These are phyloP conservation scores for Amyelois transitella DNA, from an alignment of 1,140 invertebrate genomes.

Conservation along the genomic window DNA sequence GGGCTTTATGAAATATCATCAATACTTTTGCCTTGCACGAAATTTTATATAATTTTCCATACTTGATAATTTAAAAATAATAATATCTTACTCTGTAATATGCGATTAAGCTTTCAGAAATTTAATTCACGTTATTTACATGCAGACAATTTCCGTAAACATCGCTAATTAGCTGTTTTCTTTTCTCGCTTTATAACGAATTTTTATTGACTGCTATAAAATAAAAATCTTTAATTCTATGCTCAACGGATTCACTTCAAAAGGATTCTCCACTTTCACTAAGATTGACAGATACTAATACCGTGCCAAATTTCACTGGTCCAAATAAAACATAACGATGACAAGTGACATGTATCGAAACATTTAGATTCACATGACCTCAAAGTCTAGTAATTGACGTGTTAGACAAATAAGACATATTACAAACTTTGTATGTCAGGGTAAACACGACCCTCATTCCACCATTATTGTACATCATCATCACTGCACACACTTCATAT, in stretches of 20 bases:
- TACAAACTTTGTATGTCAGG: not conserved
- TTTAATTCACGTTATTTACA: not conserved
- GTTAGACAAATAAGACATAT: not conserved
- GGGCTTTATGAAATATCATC: too few relatives aligned
- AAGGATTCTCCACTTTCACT: conserved; percentile 40
- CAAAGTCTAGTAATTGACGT: conserved; percentile 42
- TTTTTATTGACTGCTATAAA: conserved; percentile 12
- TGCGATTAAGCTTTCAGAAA: not conserved
- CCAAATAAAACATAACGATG: conserved; percentile 26
- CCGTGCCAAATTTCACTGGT: conserved; percentile 45
- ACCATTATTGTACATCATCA: too few relatives aligned
- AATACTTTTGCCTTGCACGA: too few relatives aligned
- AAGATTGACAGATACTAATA: conserved; percentile 30
- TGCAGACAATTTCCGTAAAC: not conserved
- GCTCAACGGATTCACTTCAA: conserved; percentile 2
- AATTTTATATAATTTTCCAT: too few relatives aligned
- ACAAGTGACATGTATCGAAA: conserved; percentile 40
- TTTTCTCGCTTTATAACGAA: conserved; percentile 12
- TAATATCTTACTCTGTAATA: too few relatives aligned
- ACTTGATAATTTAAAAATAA: too few relatives aligned
- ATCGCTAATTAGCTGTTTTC: not conserved
- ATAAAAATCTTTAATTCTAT: conserved; percentile 15
- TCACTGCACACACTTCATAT: not conserved
- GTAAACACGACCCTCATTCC: not conserved
- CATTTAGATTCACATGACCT: conserved; percentile 43